Evolutionary conservation across 2,888 invertebrate species (phyloP), one percentile per base, ranked within the genome.

Genomic region (Philereme transversata): DNA sequence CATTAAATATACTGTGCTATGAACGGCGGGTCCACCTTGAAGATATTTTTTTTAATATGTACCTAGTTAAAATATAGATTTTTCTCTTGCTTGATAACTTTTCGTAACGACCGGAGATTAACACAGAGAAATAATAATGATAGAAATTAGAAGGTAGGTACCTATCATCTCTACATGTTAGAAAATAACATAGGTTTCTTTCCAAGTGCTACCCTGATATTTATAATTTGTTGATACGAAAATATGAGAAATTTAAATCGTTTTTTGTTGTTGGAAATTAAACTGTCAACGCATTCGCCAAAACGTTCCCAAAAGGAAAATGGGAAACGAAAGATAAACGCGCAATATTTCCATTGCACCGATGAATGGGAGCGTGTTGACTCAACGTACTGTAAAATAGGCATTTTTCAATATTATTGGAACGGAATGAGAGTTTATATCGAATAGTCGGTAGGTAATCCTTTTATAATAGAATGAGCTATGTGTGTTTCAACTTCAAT

Each of bases 301-400:
- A 76, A 75, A 77, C 77, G 78, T 75, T 79, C 79, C 72, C 75
- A 70, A 64, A 75, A 75, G 71, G 76, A 70, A 64, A 75, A 76
- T 74, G 77, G 79, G 76, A 80, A 83, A 82, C 81, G 81, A 84
- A 86, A 87, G 84, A 88, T 86, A 87, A 87, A 87, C 82, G 81
- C 77, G 76, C 83, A 86, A 88, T 90, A 89, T 88, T 87, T 87
- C 84, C 86, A 88, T 86, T 88, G 87, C 83, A 77, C 75, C 84
- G 84, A 79, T 86, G 88, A 87, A 84, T 85, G 86, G 78, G 57
- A 76, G 74, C 71, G 76, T 87, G 87, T 88, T 87, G 85, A 85
- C 78, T 85, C 86, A 84, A 69, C 80, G 80, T 79, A 76, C 75
- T 79, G 89, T 87, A 87, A 88, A 87, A 88, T 86, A 84, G 81